Evolutionary conservation across 2,888 invertebrate genomes (phyloP).

Genomic region (Temnothorax rugatulus): DNA sequence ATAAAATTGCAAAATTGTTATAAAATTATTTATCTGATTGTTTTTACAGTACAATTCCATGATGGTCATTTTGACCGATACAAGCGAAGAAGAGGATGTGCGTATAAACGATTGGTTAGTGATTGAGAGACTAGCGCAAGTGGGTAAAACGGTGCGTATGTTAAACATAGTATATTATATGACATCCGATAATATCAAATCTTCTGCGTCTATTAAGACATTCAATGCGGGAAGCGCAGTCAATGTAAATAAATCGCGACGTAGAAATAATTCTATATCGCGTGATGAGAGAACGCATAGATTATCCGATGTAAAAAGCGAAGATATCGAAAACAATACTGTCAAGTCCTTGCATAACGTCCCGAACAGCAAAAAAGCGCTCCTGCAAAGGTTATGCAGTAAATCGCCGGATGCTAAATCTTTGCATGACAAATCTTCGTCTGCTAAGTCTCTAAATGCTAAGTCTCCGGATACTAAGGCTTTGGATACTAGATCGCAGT

Average conservation of each 20-base stretch:
- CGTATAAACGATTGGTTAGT: slow-evolving; percentile 82
- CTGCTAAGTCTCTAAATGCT: neutral
- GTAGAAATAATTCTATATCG: neutral
- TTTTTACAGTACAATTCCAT: slow-evolving; percentile 80
- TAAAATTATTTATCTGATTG: slow-evolving; percentile 27
- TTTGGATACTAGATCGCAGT: neutral
- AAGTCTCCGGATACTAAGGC: neutral
- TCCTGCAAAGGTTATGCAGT: neutral
- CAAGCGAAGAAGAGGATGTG: slow-evolving; percentile 76
- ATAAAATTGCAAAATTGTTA: neutral
- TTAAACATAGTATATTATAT: slow-evolving; percentile 70
- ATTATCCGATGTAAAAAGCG: slow-evolving; percentile 9
- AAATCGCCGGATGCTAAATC: neutral
- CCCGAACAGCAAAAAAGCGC: neutral
- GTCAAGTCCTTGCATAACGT: neutral
- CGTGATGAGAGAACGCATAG: neutral
- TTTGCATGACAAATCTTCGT: neutral
- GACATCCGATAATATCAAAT: slow-evolving; percentile 38
- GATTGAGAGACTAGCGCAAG: slow-evolving; percentile 74
- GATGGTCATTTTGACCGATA: slow-evolving; percentile 79
- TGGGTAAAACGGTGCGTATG: slow-evolving; percentile 83
- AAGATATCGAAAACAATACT: neutral
- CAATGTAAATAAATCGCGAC: neutral
- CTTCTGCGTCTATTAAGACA: neutral
- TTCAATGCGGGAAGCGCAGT: neutral